Conservation (phyloP, 2,888 invertebrate species). For the Drosophila prolongata region DNA sequence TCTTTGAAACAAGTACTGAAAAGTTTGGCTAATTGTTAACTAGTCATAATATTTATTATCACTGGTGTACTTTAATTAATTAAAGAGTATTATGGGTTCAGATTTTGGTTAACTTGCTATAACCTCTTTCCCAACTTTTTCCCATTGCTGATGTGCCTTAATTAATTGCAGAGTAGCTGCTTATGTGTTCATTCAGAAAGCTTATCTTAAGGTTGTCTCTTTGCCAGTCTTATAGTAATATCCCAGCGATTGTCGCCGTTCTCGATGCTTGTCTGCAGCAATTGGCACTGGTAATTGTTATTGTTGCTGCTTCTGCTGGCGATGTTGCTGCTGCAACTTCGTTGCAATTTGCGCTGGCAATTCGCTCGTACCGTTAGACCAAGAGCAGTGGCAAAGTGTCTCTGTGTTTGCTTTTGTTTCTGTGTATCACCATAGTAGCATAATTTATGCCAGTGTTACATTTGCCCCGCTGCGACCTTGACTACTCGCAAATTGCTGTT, state of each 20-base stretch:
- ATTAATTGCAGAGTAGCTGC: not conserved
- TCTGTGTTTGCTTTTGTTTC: conserved; percentile 10
- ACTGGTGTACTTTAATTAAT: not conserved
- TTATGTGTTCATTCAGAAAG: conserved; percentile 48
- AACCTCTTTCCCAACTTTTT: not conserved
- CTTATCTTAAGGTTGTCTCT: conserved; percentile 37
- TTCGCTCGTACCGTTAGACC: conserved; percentile 54
- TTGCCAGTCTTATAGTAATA: conserved; percentile 36
- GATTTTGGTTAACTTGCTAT: not conserved
- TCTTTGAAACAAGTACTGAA: too few species aligned
- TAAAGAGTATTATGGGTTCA: not conserved
- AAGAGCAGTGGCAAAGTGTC: conserved; percentile 42
- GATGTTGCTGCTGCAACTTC: conserved; percentile 27
- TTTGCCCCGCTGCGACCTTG: conserved; percentile 75
- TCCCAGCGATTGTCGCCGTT: conserved; percentile 47
- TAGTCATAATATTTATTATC: not conserved
- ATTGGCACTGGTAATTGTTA: conserved; percentile 57
- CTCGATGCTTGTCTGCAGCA: conserved; percentile 40
- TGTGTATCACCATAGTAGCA: conserved; percentile 41
- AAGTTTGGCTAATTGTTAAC: too few species aligned
- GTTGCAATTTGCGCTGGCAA: conserved; percentile 53
- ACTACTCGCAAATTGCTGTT: conserved; percentile 51
- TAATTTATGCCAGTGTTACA: conserved; percentile 77
- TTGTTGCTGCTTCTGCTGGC: conserved; percentile 35
- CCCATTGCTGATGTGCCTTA: not conserved